These are phyloP conservation scores for Drosophila peninsularis DNA, from an alignment of 2,888 invertebrate genomes.

Conservation along the genomic window DNA sequence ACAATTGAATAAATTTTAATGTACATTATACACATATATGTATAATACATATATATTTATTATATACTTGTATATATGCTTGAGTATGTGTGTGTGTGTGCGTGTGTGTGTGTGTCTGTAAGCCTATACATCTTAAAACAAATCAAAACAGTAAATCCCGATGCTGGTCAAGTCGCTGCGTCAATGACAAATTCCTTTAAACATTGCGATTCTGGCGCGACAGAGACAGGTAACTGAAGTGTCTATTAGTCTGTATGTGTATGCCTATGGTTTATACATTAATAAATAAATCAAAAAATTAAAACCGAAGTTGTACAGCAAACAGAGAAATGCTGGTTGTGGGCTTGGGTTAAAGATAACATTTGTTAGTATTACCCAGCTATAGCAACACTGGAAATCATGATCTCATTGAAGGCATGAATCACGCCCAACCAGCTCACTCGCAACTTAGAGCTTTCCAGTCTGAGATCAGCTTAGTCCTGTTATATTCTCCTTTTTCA, in stretches of 20 bases:
- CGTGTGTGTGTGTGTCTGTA: conserved; percentile 6
- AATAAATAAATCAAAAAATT: conserved; percentile 36
- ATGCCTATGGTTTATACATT: conserved; percentile 40
- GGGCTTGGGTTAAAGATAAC: too few species aligned
- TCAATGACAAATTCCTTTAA: conserved; percentile 4
- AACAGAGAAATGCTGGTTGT: too few species aligned
- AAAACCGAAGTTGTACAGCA: conserved; percentile 11
- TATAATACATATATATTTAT: conserved; percentile 7
- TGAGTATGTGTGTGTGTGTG: conserved; percentile 9
- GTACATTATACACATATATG: conserved; percentile 28
- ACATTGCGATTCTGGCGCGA: conserved; percentile 5
- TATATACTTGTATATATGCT: not conserved
- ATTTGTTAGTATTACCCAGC: too few species aligned
- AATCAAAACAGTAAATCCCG: conserved; percentile 15
- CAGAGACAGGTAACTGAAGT: conserved; percentile 9
- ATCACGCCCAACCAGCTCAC: too few species aligned
- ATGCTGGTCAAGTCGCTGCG: conserved; percentile 7
- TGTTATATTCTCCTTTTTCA: too few species aligned
- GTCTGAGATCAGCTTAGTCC: too few species aligned
- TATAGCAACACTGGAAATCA: too few species aligned
- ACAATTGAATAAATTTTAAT: conserved; percentile 36
- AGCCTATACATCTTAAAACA: not conserved
- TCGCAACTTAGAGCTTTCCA: too few species aligned
- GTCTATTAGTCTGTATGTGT: conserved; percentile 17
- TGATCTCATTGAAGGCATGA: too few species aligned